Evolutionary conservation across 2,888 invertebrate species (phyloP).

Genomic region (Apotomis turbidana): DNA sequence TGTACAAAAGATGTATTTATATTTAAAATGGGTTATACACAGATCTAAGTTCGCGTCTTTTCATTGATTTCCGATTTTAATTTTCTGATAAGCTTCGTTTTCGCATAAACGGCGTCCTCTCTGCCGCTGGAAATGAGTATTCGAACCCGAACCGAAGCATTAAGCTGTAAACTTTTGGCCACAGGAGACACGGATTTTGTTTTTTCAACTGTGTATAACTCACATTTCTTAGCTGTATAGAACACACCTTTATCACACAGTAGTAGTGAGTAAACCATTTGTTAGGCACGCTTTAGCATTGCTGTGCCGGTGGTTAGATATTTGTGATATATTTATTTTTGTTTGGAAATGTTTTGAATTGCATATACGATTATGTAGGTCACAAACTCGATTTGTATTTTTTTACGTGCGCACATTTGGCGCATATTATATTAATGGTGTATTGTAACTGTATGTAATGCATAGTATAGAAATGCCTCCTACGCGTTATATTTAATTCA

Average conservation of each 20-base stretch:
- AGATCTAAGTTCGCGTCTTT: too few relatives aligned
- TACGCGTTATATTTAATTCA: background rate
- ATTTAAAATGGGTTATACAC: conserved; percentile 7
- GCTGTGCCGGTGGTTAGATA: conserved; percentile 1
- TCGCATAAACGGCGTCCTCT: too few relatives aligned
- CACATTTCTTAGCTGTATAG: conserved; percentile 10
- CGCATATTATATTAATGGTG: background rate
- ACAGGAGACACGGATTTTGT: too few relatives aligned
- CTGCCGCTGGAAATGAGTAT: too few relatives aligned
- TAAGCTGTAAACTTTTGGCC: too few relatives aligned
- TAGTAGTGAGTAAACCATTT: conserved; percentile 2
- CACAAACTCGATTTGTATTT: background rate
- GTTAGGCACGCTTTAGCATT: background rate
- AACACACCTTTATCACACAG: conserved; percentile 14
- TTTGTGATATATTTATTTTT: conserved; percentile 35
- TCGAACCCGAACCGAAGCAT: too few relatives aligned
- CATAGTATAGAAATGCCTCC: background rate
- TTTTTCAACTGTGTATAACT: too few relatives aligned
- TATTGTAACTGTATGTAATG: background rate
- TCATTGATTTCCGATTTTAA: too few relatives aligned
- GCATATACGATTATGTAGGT: conserved; percentile 14
- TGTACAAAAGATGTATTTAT: conserved; percentile 45
- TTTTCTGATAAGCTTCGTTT: too few relatives aligned
- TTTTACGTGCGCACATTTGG: background rate
- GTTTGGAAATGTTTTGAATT: background rate